Percentiles rank a stretch among this genome's conserved stretches.
phyloP scores from a whole-genome alignment of 1,140 invertebrate genomes.

The Penaeus vannamei region DNA sequence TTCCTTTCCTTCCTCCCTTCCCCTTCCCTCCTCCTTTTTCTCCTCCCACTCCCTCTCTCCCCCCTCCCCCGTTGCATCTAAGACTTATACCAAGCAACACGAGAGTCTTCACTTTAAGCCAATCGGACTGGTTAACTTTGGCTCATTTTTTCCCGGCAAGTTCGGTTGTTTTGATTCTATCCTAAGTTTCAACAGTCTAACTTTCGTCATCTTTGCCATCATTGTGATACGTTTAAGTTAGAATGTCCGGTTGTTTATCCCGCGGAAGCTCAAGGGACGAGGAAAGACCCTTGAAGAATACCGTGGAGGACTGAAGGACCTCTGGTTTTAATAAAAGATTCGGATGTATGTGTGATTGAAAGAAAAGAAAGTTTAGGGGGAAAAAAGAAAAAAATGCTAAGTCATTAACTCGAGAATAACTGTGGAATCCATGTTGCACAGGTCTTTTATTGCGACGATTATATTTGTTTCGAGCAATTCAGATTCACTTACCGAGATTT shows the following conservation, averaged over 20 bases:
- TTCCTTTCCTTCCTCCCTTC: neutral
- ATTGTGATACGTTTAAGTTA: constrained; percentile 27
- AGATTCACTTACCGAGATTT: no score
- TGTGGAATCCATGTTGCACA: no score
- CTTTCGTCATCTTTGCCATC: constrained; percentile 52
- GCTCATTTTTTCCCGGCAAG: constrained; percentile 40
- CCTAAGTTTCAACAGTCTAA: constrained; percentile 58
- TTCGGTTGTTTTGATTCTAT: constrained; percentile 60
- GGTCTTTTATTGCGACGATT: no score
- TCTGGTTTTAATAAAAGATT: no score
- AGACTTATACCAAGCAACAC: neutral
- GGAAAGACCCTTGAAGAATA: neutral
- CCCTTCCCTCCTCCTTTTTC: neutral
- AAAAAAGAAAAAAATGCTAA: no score
- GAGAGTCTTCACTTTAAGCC: constrained; percentile 25
- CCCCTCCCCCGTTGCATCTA: constrained; percentile 20
- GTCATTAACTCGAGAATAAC: no score
- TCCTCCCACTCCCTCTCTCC: neutral
- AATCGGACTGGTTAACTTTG: constrained; percentile 43
- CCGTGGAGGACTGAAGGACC: no score
- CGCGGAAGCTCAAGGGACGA: neutral
- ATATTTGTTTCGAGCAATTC: no score
- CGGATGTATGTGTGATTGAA: no score
- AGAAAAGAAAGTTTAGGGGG: no score
- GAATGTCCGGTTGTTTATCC: constrained; percentile 44